These are phyloP conservation scores for Xestia ashworthii DNA, from an alignment of 2,888 invertebrate genomes.

Conservation along the genomic window DNA sequence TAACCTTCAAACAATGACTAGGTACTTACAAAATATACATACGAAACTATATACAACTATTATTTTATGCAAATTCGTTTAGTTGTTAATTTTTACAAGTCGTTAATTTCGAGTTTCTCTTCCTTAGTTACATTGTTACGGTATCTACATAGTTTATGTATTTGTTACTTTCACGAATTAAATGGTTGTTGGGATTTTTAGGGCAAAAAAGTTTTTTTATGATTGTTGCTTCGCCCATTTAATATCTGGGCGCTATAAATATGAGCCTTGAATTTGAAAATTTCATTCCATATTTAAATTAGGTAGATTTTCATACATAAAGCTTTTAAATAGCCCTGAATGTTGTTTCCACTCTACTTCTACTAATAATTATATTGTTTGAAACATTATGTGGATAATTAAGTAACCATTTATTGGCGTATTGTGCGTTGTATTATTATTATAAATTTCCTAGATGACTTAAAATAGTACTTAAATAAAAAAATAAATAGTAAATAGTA, in stretches of 20 bases:
- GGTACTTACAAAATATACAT: conserved; percentile 10
- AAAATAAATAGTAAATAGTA: too few species aligned
- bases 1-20: conserved; percentile 1
- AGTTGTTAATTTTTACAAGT: conserved; percentile 50
- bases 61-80: conserved; percentile 49
- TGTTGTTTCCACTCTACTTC: conserved; percentile 1
- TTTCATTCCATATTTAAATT: background rate
- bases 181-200: conserved; percentile 32
- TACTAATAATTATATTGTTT: background rate
- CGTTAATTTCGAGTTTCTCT: conserved; percentile 63
- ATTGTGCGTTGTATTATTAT: too few species aligned
- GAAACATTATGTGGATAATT: background rate
- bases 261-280: conserved; percentile 28
- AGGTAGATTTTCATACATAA: background rate
- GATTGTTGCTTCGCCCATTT: conserved; percentile 8
- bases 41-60: conserved; percentile 26
- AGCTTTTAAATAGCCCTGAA: background rate
- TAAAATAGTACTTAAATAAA: too few species aligned
- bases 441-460: too few species aligned
- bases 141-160: background rate
- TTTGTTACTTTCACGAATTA: conserved; percentile 48
- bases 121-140: conserved; percentile 24
- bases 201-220: conserved; percentile 25
- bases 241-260: conserved; percentile 31
- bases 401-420: background rate